Evolutionary conservation across 2,113 vertebrate genomes (phyloP).

Genomic region (Rattus rattus): DNA sequence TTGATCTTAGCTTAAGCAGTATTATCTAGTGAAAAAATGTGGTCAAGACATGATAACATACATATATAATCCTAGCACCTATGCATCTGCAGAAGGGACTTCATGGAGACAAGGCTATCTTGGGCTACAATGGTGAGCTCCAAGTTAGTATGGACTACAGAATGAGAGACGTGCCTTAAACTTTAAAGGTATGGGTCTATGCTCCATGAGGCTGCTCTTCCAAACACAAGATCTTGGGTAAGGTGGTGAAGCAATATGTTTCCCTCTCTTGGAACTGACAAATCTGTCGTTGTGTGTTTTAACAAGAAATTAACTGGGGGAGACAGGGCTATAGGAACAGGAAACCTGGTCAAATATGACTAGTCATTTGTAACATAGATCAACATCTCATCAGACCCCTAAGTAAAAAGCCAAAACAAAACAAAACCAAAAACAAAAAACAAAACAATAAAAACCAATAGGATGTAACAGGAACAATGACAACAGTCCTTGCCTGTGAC

Average conservation of each 20-base stretch:
- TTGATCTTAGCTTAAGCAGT: neutral
- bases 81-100: neutral
- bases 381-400: neutral
- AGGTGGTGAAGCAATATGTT: neutral
- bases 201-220: neutral
- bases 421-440: neutral
- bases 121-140: neutral
- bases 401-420: neutral
- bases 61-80: neutral
- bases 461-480: neutral
- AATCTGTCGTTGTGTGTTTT: slow-evolving; percentile 32
- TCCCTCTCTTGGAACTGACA: slow-evolving; percentile 15
- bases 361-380: neutral
- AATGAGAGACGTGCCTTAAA: neutral
- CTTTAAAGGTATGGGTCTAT: neutral
- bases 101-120: neutral
- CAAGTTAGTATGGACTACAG: neutral
- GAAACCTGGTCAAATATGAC: neutral
- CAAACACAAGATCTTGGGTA: neutral
- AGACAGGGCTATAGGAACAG: neutral
- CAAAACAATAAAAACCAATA: too few species aligned
- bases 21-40: neutral
- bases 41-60: neutral
- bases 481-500: neutral
- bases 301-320: slow-evolving; percentile 23